phyloP scores from a whole-genome alignment of 2,113 vertebrate genomes.

The Mustelus asterias region DNA sequence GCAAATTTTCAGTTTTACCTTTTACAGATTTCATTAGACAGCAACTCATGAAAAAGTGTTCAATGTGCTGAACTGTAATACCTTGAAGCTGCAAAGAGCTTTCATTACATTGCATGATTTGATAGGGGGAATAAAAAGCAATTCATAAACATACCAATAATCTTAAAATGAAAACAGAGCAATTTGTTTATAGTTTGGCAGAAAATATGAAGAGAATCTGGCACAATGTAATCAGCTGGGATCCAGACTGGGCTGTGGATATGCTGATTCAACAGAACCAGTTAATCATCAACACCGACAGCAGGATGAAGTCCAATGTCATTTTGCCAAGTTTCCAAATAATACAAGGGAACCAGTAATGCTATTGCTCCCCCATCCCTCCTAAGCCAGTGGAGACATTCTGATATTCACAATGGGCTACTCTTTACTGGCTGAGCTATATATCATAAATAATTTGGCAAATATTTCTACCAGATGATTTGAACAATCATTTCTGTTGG shows the following conservation, averaged over 20 bases:
- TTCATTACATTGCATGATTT: neutral
- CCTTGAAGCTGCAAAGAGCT: neutral
- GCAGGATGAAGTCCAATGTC: slow-evolving; percentile 58
- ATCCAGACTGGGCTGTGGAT: slow-evolving; percentile 68
- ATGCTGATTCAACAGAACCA: slow-evolving; percentile 83
- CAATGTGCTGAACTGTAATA: neutral
- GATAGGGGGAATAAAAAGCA: slow-evolving; percentile 45
- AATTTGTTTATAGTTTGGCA: slow-evolving; percentile 74
- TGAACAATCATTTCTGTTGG: slow-evolving; percentile 33
- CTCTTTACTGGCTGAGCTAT: neutral
- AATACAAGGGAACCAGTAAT: slow-evolving; percentile 61
- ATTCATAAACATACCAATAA: slow-evolving; percentile 58
- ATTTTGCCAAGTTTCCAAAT: slow-evolving; percentile 62
- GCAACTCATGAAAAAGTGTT: neutral
- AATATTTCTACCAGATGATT: slow-evolving; percentile 28
- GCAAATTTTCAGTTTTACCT: neutral
- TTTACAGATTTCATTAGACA: neutral
- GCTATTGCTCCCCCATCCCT: slow-evolving; percentile 47
- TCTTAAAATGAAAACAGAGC: slow-evolving; percentile 49
- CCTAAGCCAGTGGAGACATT: slow-evolving; percentile 14
- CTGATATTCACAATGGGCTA: slow-evolving; percentile 30
- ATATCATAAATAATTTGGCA: slow-evolving; percentile 31
- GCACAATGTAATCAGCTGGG: slow-evolving; percentile 73
- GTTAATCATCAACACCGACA: slow-evolving; percentile 70
- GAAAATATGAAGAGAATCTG: slow-evolving; percentile 66